A percentile compares a stretch with the other conserved stretches of the same genome.
These are phyloP conservation scores for Tetrax tetrax DNA, from an alignment of 2,113 vertebrate species.

Conservation along the genomic window DNA sequence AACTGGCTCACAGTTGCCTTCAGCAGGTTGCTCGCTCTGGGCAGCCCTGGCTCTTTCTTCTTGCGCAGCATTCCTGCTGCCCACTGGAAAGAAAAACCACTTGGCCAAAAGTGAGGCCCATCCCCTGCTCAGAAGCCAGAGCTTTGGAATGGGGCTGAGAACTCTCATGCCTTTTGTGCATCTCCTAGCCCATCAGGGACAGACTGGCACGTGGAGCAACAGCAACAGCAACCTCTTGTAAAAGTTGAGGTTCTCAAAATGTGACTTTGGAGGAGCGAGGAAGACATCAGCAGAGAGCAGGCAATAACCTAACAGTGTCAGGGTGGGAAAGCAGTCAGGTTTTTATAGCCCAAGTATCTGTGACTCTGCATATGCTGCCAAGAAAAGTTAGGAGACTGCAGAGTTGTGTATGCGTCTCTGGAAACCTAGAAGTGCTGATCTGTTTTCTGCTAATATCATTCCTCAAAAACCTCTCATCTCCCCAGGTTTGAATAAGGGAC, in stretches of 20 bases:
- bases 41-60: not conserved
- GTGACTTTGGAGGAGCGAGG: fast-evolving
- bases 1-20: not conserved
- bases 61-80: not conserved
- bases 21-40: not conserved
- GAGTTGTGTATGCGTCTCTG: not conserved
- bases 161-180: not conserved
- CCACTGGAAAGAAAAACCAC: not conserved
- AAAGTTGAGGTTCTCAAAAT: not conserved
- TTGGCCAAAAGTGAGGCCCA: not conserved
- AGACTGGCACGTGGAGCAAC: not conserved
- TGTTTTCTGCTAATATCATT: not conserved
- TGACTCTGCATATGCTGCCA: fast-evolving
- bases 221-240: not conserved
- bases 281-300: not conserved
- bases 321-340: not conserved
- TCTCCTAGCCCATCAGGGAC: not conserved
- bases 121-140: not conserved
- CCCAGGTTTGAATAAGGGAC: not conserved
- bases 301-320: not conserved
- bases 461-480: not conserved
- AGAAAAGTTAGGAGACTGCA: not conserved
- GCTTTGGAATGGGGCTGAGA: not conserved
- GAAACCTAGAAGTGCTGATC: slow-evolving; percentile 41
- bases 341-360: not conserved